Percentiles rank a stretch among this genome's conserved stretches.
phyloP scores from a whole-genome alignment of 2,113 vertebrate genomes.

The Tinamus guttatus region DNA sequence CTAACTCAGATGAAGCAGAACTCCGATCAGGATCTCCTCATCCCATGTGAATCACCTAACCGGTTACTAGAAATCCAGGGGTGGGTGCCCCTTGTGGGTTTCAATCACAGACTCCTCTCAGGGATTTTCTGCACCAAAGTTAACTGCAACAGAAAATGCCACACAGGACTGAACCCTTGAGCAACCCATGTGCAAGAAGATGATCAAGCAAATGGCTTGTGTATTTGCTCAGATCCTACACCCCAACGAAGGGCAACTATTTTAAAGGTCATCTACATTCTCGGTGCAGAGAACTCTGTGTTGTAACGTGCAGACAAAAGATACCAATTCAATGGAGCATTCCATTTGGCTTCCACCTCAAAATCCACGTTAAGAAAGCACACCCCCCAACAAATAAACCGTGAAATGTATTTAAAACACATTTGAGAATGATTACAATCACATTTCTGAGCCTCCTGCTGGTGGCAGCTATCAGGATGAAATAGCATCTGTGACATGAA shows the following conservation, averaged over 20 bases:
- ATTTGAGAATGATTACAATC: constrained; percentile 37
- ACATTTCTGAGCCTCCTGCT: constrained; percentile 9
- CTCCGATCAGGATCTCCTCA: not conserved
- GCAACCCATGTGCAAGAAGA: not conserved
- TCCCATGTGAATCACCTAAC: not conserved
- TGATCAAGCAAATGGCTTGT: not conserved
- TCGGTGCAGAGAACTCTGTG: not conserved
- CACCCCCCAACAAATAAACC: not conserved
- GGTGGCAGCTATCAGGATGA: constrained; percentile 49
- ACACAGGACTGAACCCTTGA: accelerated
- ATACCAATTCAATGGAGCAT: not conserved
- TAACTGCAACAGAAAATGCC: not conserved
- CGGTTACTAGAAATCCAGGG: not conserved
- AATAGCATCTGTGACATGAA: constrained; percentile 44
- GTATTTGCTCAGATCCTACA: not conserved
- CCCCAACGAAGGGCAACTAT: not conserved
- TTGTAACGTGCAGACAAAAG: not conserved
- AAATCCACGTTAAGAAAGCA: not conserved
- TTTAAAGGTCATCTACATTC: not conserved
- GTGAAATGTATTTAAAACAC: constrained; percentile 36
- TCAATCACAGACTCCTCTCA: not conserved
- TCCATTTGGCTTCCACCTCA: not conserved
- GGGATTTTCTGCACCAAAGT: not conserved
- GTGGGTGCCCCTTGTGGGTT: not conserved
- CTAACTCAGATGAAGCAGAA: not conserved